Base-by-base conservation (phyloP, 1,140 invertebrate genomes). In the Andricus grossulariae region DNA sequence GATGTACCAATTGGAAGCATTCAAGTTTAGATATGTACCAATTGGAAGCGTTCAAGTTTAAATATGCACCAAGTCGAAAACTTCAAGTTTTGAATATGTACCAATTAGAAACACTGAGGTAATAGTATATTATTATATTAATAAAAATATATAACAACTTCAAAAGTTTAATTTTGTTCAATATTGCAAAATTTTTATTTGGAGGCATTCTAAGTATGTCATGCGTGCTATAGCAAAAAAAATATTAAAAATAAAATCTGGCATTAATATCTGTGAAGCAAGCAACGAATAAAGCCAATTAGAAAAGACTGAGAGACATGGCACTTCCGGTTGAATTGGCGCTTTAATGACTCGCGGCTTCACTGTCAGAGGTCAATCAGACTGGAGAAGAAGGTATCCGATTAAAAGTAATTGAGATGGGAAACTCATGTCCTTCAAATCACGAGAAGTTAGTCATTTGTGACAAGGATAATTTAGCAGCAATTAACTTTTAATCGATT, bases 361-460 rank as follows among this genome's bases (percentile, higher is more conserved):
- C 15, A 25, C 57, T 60, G 57, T 60, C 57, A 60, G 21, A 25
- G 57, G 57, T 60, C 57, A 60, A 60, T 60, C 57, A 60, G 57
- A 32, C 32, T 21, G 6, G 57, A 60, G 57, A 60, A 55, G 55
- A 60, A 60, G 19, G 51, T 32, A 60, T 60, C 21, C 57, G 57
- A 32, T 25, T 73, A 21, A 72, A 71, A 73, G 55, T 57, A 71
- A 57, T 71, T 71, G 83, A 73, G 75, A 55, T 72, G 72, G 75
- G 54, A 74, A 83, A 79, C 75, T 81, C 80, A 78, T 77, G 76
- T 80, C 74, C 74, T 80, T 76, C 71, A 75, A 72, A 74, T 80
- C 77, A 18, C 2, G 1, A 54, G 16, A 54, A 18, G 16, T 18
- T 52, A 11, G 52, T 54, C n/a, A 54, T 54, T 54, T 54, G 19